These are phyloP conservation scores for Synodontis membranacea DNA, from an alignment of 2,113 vertebrate species.

Conservation along the genomic window DNA sequence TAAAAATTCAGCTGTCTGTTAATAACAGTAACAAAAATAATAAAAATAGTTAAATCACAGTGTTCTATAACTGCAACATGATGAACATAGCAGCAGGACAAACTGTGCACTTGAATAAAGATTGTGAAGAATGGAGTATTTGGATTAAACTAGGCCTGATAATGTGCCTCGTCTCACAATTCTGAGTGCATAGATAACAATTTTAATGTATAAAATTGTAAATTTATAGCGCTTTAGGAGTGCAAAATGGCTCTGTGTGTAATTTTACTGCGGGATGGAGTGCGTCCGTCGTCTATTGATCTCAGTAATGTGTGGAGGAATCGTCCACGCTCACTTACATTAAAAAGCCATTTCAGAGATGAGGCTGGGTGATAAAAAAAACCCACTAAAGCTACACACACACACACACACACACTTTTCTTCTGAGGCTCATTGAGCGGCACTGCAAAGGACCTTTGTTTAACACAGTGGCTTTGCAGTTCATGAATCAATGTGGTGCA, in stretches of 20 bases:
- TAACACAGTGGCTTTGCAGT: slow-evolving; percentile 26
- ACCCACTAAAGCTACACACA: slow-evolving; percentile 10
- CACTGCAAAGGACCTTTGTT: slow-evolving; percentile 22
- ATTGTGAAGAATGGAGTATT: not conserved
- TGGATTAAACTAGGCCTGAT: not conserved
- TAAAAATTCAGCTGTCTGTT: not conserved
- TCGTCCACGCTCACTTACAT: slow-evolving; percentile 35
- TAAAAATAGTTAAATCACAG: not conserved
- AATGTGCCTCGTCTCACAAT: slow-evolving; percentile 19
- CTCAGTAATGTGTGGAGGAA: slow-evolving; percentile 38
- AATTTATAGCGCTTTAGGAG: slow-evolving; percentile 59
- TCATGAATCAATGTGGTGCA: slow-evolving; percentile 17
- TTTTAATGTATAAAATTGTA: slow-evolving; percentile 54
- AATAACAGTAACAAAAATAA: not conserved
- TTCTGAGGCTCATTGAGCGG: not conserved
- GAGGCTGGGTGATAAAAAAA: slow-evolving; percentile 33
- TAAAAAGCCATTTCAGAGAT: slow-evolving; percentile 42
- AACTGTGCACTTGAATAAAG: slow-evolving; percentile 36
- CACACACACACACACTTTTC: slow-evolving; percentile 20
- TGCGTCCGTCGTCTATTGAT: slow-evolving; percentile 29
- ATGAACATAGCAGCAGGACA: not conserved
- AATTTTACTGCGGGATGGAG: slow-evolving; percentile 37
- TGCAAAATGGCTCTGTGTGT: slow-evolving; percentile 16
- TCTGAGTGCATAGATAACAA: slow-evolving; percentile 1
- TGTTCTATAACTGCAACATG: not conserved